Evolutionary conservation across 1,140 invertebrate species (phyloP), one percentile per base, ranked within the genome.

Genomic region (Drosophila oshimai): DNA sequence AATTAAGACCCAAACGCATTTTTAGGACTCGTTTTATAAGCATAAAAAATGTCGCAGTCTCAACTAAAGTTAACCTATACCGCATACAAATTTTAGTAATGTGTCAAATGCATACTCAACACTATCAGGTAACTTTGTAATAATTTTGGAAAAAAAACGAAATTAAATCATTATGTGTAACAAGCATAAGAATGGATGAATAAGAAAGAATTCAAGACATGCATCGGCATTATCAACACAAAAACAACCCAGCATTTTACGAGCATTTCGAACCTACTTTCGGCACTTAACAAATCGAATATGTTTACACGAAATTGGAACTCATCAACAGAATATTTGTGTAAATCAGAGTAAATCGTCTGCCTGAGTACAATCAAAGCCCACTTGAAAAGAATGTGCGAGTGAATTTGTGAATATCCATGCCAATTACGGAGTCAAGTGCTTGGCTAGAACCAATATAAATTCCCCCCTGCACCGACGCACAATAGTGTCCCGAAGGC

Each of bases 351-450:
- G 39, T 36, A 53, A 73, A 42, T 53, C 49, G 45, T 41, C 17
- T 41, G 39, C 51, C 45, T 34, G 31, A 53, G 37, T 6, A 31
- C 45, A 36, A 64, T 46, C 41, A 58, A 41, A 39, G 36, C 31
- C 51, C 80, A 84, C 79, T 84, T 67, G 51, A 83, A 46, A 55
- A 28, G 18, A 39, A 45, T 6, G 31, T 41, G 24, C 26, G 53
- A 54, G 24, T 24, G 26, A 41, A 42, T 51, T 42, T 78, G 61
- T 62, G 34, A 55, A 60, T 53, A 41, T 60, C 33, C 37, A 72
- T 45, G 65, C 54, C 80, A 86, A 84, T 86, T 84, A 86, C 74
- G 57, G 42, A 44, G 26, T 58, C 72, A 68, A 81, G 64, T 71
- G 74, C 46, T 31, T 29, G 17, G 9, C 41, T 31, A 65, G 58